Conservation (phyloP, 2,888 invertebrate genomes). For the Podabrus alpinus region DNA sequence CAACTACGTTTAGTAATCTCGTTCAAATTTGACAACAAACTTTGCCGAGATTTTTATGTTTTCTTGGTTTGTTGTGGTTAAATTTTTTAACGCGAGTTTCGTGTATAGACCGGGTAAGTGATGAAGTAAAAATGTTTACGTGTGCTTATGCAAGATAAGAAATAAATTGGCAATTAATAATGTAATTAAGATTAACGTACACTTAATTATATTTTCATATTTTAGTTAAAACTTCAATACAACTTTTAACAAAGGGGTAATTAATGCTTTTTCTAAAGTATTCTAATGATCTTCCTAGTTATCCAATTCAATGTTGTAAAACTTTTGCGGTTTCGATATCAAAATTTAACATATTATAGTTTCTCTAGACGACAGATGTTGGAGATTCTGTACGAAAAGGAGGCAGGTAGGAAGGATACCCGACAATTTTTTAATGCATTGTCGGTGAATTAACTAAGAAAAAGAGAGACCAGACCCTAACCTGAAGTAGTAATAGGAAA, state of each 20-base stretch:
- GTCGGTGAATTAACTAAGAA: not conserved
- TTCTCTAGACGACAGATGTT: not conserved
- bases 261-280: not conserved
- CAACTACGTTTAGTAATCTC: constrained; percentile 35
- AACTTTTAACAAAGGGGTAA: not conserved
- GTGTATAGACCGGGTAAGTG: not conserved
- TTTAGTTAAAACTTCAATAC: not conserved
- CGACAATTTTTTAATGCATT: not conserved
- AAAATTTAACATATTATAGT: not conserved
- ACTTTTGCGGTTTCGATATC: not conserved
- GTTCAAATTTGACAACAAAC: constrained; percentile 39
- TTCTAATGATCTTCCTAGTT: not conserved
- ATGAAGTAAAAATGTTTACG: not conserved
- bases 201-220: not conserved
- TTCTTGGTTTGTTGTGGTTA: not conserved
- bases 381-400: not conserved
- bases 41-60: constrained; percentile 22
- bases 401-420: not conserved
- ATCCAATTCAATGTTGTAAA: not conserved
- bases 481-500: not conserved
- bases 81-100: not conserved
- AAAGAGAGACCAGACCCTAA: not conserved
- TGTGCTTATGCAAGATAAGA: not conserved
- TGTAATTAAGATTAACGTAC: not conserved
- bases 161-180: not conserved